Evolutionary conservation across 2,797 vertebrate species (phyloP).

Genomic region (Xenops minutus): DNA sequence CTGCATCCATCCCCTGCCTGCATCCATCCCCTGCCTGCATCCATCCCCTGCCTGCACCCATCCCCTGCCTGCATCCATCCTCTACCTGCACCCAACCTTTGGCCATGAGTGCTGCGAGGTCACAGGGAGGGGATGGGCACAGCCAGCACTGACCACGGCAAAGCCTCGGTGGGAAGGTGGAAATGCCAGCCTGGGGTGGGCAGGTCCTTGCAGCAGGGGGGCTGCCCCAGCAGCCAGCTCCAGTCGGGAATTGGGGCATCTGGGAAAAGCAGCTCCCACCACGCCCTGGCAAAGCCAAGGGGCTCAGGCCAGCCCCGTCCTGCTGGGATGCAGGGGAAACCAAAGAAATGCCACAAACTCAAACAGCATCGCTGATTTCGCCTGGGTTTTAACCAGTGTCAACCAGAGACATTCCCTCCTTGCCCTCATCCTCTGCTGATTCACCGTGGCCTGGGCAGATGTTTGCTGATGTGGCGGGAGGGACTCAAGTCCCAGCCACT

Average conservation of each 20-base stretch:
- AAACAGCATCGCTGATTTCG: neutral
- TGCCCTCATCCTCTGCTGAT: neutral
- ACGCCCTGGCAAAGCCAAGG: accelerated
- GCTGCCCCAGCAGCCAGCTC: neutral
- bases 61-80: too few species aligned
- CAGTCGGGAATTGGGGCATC: accelerated
- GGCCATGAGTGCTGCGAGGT: too few species aligned
- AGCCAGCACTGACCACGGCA: too few species aligned
- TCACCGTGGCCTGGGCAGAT: accelerated
- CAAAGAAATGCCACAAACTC: neutral
- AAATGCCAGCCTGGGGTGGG: accelerated
- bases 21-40: too few species aligned
- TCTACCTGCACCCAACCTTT: too few species aligned
- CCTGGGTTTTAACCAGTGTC: neutral
- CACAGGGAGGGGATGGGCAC: too few species aligned
- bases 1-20: neutral
- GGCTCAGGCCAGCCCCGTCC: neutral
- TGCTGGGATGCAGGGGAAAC: neutral
- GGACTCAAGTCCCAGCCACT: neutral
- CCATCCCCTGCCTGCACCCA: neutral
- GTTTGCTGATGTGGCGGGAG: neutral
- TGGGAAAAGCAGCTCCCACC: neutral
- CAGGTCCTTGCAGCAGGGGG: accelerated
- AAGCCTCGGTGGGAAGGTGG: too few species aligned
- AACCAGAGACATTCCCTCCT: neutral